Base-by-base conservation (phyloP, 2,888 invertebrate species). In the Hydriomena furcata region DNA sequence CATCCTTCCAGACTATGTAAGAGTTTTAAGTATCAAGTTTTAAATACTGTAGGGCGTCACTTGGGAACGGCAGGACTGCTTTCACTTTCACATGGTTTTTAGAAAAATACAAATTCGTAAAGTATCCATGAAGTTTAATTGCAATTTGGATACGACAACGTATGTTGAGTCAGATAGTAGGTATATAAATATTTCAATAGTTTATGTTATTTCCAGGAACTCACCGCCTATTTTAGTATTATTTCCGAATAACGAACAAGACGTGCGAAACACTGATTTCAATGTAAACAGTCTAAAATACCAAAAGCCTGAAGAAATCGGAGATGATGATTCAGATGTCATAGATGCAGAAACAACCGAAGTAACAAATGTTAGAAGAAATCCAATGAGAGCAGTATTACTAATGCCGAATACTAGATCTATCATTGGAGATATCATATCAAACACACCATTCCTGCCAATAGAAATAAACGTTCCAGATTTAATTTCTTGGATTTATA, bases 381-480 rank as follows among this genome's bases (percentile, higher is more conserved):
- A 59, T 35, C 54, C 65, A 36, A 63, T 65, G 40, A 73, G 61
- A 61, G 71, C 73, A 4, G 50, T 78, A 25, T 38, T 83, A 32
- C 55, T 84, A 24, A 46, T 74, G 43, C 66, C 75, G 3, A 74
- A 72, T 17, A 64, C 76, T 8, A 78, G 81, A 62, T 61, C 73
- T 7, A 69, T 75, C 1, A 71, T 90, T 7, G 91, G 92, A 2
- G 82, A 81, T 24, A 73, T 92, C 37, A 92, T 93, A 48, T 85
- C 89, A 8, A 73, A 78, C 3, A 87, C 92, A 13, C 91, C 92
- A 0, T 92, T 92, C 68, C 76, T 94, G 11, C 94, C 94, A 0
- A 79, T 94, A 42, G 92, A 93, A 76, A 76, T 94, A 1, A 94
- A 93, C 66, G 91, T 94, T 0, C 93, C 93, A 1, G 93, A 93